A percentile compares a stretch with the other conserved stretches of the same genome.
These are phyloP conservation scores for Acrocephalus scirpaceus DNA, from an alignment of 2,797 vertebrate species.

Conservation along the genomic window DNA sequence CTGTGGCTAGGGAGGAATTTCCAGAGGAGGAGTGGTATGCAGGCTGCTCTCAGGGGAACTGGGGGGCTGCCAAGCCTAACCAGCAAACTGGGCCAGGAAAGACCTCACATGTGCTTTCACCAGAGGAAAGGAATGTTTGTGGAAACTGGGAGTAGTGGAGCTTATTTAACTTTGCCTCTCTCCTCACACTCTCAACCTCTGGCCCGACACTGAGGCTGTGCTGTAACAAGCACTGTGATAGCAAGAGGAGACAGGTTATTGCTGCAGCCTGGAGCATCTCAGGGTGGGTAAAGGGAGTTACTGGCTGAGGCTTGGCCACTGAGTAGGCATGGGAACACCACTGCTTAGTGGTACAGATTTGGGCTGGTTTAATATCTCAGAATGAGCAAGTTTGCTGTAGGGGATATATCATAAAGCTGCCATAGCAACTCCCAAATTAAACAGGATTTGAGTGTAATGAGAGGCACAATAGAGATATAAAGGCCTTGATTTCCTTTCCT, in stretches of 20 bases:
- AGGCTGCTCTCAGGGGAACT: neutral
- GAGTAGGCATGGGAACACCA: neutral
- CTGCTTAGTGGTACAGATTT: neutral
- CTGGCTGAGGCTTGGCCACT: neutral
- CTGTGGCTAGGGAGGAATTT: constrained; percentile 56
- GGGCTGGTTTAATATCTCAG: neutral
- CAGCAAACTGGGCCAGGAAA: constrained; percentile 21
- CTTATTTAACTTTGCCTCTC: neutral
- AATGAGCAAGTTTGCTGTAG: neutral
- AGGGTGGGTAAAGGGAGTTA: no score
- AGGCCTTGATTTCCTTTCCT: neutral
- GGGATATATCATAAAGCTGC: neutral
- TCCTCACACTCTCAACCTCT: neutral
- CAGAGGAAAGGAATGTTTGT: constrained; percentile 49
- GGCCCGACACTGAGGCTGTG: neutral
- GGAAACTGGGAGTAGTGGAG: constrained; percentile 13
- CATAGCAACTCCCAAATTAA: neutral
- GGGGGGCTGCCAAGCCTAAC: constrained; percentile 7
- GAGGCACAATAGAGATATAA: neutral
- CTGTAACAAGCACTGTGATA: accelerated
- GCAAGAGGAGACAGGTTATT: neutral
- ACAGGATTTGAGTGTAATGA: neutral
- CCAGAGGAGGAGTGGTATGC: neutral
- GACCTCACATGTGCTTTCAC: neutral
- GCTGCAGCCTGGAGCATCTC: neutral